Evolutionary conservation across 2,113 vertebrate genomes (phyloP), one percentile per base, ranked within the genome.

Genomic region (Irena cyanogastra): DNA sequence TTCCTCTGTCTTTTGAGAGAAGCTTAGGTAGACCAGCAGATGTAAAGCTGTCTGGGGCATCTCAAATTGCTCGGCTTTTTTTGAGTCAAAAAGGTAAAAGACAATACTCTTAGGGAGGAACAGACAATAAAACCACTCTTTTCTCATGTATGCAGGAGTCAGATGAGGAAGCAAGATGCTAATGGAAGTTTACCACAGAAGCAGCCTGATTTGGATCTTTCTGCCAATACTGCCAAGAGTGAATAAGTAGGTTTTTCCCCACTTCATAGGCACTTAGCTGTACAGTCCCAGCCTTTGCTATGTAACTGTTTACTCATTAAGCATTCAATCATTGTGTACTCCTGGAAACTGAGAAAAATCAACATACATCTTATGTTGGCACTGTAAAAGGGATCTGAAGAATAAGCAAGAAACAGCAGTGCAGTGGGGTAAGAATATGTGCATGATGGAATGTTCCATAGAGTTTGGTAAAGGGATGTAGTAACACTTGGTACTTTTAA

Each of bases 111-210:
- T 14, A 3, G 0, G 0, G 26, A 69, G 41, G 31, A 81, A 9
- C n/a, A 69, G 17, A 19, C 21, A 39, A 11, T 91, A 78, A 95
- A 80, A 9, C 13, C 1, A 5, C 89, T 79, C 6, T 79, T 86
- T 59, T 83, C 33, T 86, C 21, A 12, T n/a, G 3, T 54, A 8
- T 23, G 17, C 81, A 97, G 97, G 35, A 35, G 15, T 14, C 81
- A 86, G 16, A 63, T 85, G 39, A 90, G 12, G 69, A 91, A 95
- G 42, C 53, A 96, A 66, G 94, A 86, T 41, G n/a, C 31, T 33
- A 95, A 95, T 18, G 94, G 90, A 87, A 93, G 42, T 21, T 59
- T 83, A 24, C 27, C 68, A 27, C 89, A 68, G 44, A 92, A 80
- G 63, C 76, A 18, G 26, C 37, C 81, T 64, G 75, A 12, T 22